Conservation (phyloP, 2,113 vertebrate genomes). For the Leptosomus discolor region DNA sequence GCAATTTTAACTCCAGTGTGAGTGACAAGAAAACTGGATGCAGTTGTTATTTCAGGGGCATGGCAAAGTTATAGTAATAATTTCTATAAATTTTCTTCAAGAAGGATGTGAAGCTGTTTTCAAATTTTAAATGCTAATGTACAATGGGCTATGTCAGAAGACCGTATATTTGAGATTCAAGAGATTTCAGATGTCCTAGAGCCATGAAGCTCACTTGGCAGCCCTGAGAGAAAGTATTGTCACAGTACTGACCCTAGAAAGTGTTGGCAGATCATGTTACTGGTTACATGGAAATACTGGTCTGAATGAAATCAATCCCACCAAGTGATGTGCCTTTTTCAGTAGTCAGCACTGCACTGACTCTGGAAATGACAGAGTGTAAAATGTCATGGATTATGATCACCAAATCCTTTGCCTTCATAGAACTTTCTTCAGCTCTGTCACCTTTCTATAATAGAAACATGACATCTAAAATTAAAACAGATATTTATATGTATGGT, state of each 20-base stretch:
- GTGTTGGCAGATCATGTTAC: constrained; percentile 1
- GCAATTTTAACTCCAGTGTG: background rate
- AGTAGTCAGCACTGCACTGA: constrained; percentile 1
- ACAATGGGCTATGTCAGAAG: background rate
- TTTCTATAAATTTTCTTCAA: background rate
- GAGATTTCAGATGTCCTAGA: background rate
- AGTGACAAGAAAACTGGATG: background rate
- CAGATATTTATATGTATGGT: background rate
- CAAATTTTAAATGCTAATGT: background rate
- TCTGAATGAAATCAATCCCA: constrained; percentile 57
- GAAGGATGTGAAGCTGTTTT: background rate
- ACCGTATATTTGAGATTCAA: background rate
- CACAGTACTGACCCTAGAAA: background rate
- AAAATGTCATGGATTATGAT: constrained; percentile 38
- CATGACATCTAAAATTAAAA: background rate
- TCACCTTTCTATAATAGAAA: constrained; percentile 30
- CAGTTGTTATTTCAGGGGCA: background rate
- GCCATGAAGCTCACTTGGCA: background rate
- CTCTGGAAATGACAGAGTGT: constrained; percentile 25
- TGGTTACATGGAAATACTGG: background rate
- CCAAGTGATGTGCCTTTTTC: constrained; percentile 2
- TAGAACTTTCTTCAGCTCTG: constrained; percentile 1
- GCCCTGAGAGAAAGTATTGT: background rate
- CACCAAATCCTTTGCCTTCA: background rate
- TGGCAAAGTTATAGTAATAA: background rate